Evolutionary conservation across 2,888 invertebrate species (phyloP), one percentile per base, ranked within the genome.

Genomic region (Drosophila koepferae): DNA sequence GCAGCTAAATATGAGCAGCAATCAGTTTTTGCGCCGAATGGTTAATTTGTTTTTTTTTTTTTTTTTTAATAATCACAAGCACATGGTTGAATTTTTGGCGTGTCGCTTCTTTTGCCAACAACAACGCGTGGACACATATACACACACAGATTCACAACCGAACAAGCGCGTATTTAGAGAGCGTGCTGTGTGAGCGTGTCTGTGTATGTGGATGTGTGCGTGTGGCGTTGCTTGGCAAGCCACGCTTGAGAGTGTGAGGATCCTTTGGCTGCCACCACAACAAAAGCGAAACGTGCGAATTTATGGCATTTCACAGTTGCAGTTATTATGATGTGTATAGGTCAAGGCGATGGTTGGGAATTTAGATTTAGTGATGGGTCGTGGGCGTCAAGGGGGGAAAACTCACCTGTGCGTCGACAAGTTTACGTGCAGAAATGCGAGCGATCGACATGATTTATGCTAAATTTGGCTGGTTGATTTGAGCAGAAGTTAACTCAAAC

Each of bases 401-500:
- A 91, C 93, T 91, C 88, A 95, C 95, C 94, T 95, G 95, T 91
- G 94, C 93, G 92, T 95, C 95, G 82, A 94, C 92, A 90, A 96
- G 92, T 94, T 94, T 95, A 80, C 94, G 93, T 85, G 95, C 94
- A 84, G 95, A 94, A 92, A 95, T 94, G 93, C 95, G 95, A 93
- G 95, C 95, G 91, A 96, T 93, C 92, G 95, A 95, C 96, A 96
- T 96, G 80, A 77, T 90, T 77, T 74, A 71, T 68, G 73, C 58
- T 65, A 68, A 72, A 77, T 74, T 77, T 70, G 31, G 53, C 51
- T 74, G 74, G n/a, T 75, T 20, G 38, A 31, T 75, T 63, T 69
- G 53, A 62, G 73, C 28, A 64, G 61, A 59, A 65, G 49, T 51
- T 51, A 6, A 80, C 71, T 68, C 56, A 63, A 71, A 67, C 58